Conservation (phyloP, 2,797 vertebrate genomes). For the Neostethus bicornis region DNA sequence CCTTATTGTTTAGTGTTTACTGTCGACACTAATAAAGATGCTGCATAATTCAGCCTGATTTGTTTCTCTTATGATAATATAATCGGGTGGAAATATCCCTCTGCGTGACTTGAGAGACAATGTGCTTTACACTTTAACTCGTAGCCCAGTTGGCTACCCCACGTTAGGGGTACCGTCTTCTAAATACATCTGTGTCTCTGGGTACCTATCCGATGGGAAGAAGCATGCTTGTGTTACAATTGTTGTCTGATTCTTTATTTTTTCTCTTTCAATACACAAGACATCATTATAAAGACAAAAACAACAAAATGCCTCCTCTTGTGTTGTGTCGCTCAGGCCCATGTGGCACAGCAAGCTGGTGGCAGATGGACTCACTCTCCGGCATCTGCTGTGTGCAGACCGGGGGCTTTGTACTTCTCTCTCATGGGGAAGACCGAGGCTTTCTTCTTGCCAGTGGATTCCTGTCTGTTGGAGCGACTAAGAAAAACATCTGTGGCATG, state of each 20-base stretch:
- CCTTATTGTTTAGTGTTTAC: conserved; percentile 86
- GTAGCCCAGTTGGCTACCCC: too few species aligned
- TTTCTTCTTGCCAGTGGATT: conserved; percentile 99
- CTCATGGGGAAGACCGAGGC: conserved; percentile 93
- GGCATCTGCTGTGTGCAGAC: conserved; percentile 98
- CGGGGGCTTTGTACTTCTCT: conserved; percentile 98
- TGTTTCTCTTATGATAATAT: conserved; percentile 81
- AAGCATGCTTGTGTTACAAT: too few species aligned
- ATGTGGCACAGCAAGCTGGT: conserved; percentile 94
- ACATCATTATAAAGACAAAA: conserved; percentile 62
- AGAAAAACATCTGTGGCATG: conserved; percentile 97
- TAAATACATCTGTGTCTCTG: conserved; percentile 84
- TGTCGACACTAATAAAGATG: conserved; percentile 61
- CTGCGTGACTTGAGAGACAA: conserved; percentile 76
- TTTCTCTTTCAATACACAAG: conserved; percentile 65
- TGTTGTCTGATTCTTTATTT: too few species aligned
- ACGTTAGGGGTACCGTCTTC: conserved; percentile 78
- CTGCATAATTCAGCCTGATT: conserved; percentile 78
- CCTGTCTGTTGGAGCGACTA: conserved; percentile 98
- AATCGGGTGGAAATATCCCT: conserved; percentile 78
- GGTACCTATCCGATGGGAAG: too few species aligned
- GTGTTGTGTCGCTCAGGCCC: conserved; percentile 92
- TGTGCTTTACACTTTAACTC: conserved; percentile 79
- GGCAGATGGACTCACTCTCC: conserved; percentile 98
- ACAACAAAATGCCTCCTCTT: conserved; percentile 62